Percentiles rank a stretch among this genome's conserved stretches.
phyloP scores from a whole-genome alignment of 2,113 vertebrate species.

The Phasianus colchicus region DNA sequence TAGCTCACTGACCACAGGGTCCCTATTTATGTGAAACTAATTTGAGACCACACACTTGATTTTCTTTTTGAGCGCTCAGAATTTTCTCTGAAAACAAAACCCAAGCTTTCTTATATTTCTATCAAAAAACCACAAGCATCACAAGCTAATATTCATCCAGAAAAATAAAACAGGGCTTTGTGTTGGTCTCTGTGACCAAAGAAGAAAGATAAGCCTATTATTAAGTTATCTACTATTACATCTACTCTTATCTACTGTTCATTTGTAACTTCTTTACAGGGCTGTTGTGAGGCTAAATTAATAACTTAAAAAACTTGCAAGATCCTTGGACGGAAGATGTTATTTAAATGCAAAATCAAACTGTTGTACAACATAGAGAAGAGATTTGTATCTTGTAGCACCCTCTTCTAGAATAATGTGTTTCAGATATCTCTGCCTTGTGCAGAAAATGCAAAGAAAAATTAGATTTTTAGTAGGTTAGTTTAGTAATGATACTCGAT shows the following conservation, averaged over 20 bases:
- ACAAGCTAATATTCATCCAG: conserved; percentile 48
- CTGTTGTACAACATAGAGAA: background rate
- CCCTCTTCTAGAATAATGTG: conserved; percentile 14
- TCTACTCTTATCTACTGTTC: conserved; percentile 53
- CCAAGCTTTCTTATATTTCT: background rate
- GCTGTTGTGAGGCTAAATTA: conserved; percentile 51
- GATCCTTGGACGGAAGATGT: conserved; percentile 42
- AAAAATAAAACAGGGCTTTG: conserved; percentile 36
- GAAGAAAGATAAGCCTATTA: conserved; percentile 53
- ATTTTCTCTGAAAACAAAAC: conserved; percentile 26
- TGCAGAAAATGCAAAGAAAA: conserved; percentile 30
- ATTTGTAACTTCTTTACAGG: conserved; percentile 55
- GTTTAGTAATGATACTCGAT: background rate
- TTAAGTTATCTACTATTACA: conserved; percentile 61
- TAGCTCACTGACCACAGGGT: conserved; percentile 28
- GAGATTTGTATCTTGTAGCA: conserved; percentile 53
- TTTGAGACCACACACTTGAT: background rate
- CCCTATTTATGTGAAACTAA: conserved; percentile 32
- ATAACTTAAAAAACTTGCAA: conserved; percentile 57
- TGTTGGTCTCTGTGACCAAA: conserved; percentile 14
- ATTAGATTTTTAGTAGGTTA: background rate
- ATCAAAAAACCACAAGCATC: background rate
- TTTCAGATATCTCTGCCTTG: background rate
- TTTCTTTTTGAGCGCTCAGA: background rate
- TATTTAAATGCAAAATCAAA: conserved; percentile 70